phyloP scores from a whole-genome alignment of 2,888 invertebrate species.

The Pharmacophagus antenor region DNA sequence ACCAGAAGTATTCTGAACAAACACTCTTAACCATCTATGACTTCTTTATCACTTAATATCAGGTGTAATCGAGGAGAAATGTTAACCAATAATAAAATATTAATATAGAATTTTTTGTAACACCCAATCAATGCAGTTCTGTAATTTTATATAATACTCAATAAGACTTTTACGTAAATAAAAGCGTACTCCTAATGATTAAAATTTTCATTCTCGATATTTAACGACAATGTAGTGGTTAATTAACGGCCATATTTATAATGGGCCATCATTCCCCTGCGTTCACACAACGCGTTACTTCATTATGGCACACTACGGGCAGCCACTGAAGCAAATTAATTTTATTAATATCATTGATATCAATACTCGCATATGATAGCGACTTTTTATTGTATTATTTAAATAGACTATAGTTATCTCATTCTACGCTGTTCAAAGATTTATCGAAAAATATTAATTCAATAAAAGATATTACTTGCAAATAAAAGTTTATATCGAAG shows the following conservation, averaged over 20 bases:
- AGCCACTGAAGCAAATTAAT: constrained; percentile 33
- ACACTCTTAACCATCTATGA: too few species aligned
- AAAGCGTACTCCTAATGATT: constrained; percentile 4
- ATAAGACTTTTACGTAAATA: background rate
- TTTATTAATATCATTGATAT: constrained; percentile 30
- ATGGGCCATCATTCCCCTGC: constrained; percentile 18
- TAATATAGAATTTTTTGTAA: too few species aligned
- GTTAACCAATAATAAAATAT: too few species aligned
- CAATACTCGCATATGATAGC: constrained; percentile 1
- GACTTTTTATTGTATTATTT: background rate
- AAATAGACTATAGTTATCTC: background rate
- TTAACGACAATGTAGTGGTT: constrained; percentile 25
- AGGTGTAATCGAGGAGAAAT: too few species aligned
- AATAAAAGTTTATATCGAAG: too few species aligned
- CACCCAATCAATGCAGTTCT: too few species aligned
- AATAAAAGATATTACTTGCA: too few species aligned
- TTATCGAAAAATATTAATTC: background rate
- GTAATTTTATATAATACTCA: too few species aligned
- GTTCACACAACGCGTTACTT: constrained; percentile 42
- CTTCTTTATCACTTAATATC: too few species aligned
- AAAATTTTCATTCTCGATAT: constrained; percentile 26
- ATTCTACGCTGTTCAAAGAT: background rate
- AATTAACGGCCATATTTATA: constrained; percentile 27
- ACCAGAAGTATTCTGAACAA: too few species aligned
- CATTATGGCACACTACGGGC: constrained; percentile 47